Evolutionary conservation across 2,113 vertebrate species (phyloP).

Genomic region (Tupaia tana): DNA sequence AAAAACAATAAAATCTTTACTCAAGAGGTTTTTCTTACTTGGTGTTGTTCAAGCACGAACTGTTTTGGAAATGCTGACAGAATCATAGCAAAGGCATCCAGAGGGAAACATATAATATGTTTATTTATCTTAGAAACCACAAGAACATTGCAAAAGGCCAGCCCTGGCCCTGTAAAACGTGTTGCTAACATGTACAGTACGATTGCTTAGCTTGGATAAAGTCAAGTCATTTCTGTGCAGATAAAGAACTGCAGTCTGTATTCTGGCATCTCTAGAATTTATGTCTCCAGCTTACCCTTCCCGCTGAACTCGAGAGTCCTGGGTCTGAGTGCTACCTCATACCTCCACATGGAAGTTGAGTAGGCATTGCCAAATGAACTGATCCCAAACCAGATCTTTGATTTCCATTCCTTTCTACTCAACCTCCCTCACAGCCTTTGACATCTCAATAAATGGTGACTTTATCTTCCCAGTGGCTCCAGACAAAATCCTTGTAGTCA

Average conservation of each 20-base stretch:
- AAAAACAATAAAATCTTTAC: slow-evolving; percentile 49
- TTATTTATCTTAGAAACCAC: slow-evolving; percentile 81
- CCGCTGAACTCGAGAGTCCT: neutral
- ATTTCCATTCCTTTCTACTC: neutral
- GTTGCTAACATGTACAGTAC: slow-evolving; percentile 56
- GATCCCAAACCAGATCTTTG: neutral
- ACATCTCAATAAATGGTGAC: neutral
- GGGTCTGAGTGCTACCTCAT: neutral
- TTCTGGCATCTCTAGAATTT: neutral
- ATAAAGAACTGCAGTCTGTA: neutral
- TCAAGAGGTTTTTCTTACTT: slow-evolving; percentile 39
- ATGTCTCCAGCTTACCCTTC: neutral
- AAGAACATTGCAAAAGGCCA: slow-evolving; percentile 67
- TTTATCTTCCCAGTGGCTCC: neutral
- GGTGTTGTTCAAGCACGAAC: slow-evolving; percentile 24
- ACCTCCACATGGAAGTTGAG: neutral
- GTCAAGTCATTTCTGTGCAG: slow-evolving; percentile 30
- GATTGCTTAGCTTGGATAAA: slow-evolving; percentile 56
- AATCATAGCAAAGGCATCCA: slow-evolving; percentile 62
- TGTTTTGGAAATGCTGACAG: slow-evolving; percentile 72
- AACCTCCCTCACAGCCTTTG: neutral
- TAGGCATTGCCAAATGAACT: neutral
- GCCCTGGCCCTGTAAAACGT: slow-evolving; percentile 63
- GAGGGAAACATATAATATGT: slow-evolving; percentile 56
- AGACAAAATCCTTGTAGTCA: neutral